Conservation (phyloP, 2,113 vertebrate genomes). For the Origma solitaria region DNA sequence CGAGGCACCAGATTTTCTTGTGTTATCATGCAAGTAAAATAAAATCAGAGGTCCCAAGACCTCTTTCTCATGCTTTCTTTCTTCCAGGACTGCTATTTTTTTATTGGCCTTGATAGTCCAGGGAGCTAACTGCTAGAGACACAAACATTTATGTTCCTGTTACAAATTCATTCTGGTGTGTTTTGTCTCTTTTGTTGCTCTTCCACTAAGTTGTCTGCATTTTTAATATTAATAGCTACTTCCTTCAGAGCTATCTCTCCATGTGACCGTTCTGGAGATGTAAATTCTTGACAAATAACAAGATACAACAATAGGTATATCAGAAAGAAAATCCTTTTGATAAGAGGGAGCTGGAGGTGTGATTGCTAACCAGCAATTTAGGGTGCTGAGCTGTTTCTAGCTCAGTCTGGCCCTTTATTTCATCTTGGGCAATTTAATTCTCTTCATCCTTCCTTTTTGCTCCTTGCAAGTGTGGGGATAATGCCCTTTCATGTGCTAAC, state of each 20-base stretch:
- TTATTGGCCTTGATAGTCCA: not conserved
- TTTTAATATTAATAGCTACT: not conserved
- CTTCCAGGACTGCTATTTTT: not conserved
- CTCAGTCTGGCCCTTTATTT: not conserved
- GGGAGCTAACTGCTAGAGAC: not conserved
- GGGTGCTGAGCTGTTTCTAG: not conserved
- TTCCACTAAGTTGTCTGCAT: not conserved
- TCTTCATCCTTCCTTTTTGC: not conserved
- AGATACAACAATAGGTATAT: not conserved
- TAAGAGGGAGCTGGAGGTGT: not conserved
- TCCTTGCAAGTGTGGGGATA: not conserved
- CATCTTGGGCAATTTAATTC: not conserved
- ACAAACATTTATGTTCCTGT: not conserved
- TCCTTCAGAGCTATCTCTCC: not conserved
- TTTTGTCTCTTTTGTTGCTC: not conserved
- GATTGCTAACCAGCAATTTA: not conserved
- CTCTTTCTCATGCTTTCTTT: not conserved
- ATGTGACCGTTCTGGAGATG: not conserved
- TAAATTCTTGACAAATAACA: not conserved
- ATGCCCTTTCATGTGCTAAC: not conserved
- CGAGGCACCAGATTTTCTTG: not conserved
- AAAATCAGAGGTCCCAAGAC: not conserved
- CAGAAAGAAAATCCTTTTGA: not conserved
- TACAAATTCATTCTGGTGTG: not conserved
- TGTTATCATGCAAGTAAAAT: not conserved